A percentile compares a stretch with the other conserved stretches of the same genome.
These are phyloP conservation scores for Gambelia wislizenii DNA, from an alignment of 2,797 vertebrate genomes.

Conservation along the genomic window DNA sequence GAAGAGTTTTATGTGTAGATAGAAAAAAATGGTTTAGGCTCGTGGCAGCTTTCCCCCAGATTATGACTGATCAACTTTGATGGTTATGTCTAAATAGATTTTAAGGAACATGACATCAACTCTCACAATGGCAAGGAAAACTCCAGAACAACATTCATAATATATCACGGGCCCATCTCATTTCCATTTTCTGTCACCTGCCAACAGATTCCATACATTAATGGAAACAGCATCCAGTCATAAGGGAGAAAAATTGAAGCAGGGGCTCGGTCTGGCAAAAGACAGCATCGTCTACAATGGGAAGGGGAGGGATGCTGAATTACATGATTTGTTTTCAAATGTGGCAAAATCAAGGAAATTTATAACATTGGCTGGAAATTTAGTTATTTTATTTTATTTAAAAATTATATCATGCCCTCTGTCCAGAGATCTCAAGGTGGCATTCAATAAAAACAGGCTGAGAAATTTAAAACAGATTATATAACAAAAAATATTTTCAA, in stretches of 20 bases:
- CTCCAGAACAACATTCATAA: conserved; percentile 21
- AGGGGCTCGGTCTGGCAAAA: neutral
- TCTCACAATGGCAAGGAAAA: conserved; percentile 36
- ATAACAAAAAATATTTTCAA: too few species aligned
- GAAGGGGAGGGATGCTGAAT: neutral
- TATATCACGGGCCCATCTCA: conserved; percentile 6
- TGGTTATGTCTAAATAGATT: conserved; percentile 49
- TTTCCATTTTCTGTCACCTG: conserved; percentile 19
- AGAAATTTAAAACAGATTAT: too few species aligned
- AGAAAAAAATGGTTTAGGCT: conserved; percentile 5
- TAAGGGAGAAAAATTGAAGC: neutral
- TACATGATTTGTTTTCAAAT: neutral
- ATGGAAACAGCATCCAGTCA: neutral
- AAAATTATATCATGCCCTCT: too few species aligned
- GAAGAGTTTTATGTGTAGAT: conserved; percentile 36
- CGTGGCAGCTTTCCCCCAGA: conserved; percentile 37
- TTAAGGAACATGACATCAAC: conserved; percentile 36
- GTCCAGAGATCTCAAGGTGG: too few species aligned
- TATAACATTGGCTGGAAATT: neutral
- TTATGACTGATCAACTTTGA: conserved; percentile 31
- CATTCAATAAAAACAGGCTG: too few species aligned
- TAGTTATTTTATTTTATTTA: too few species aligned
- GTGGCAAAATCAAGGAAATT: neutral
- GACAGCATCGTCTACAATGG: neutral
- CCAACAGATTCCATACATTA: conserved; percentile 3